Conservation (phyloP, 2,113 vertebrate genomes). For the Dicentrarchus labrax region DNA sequence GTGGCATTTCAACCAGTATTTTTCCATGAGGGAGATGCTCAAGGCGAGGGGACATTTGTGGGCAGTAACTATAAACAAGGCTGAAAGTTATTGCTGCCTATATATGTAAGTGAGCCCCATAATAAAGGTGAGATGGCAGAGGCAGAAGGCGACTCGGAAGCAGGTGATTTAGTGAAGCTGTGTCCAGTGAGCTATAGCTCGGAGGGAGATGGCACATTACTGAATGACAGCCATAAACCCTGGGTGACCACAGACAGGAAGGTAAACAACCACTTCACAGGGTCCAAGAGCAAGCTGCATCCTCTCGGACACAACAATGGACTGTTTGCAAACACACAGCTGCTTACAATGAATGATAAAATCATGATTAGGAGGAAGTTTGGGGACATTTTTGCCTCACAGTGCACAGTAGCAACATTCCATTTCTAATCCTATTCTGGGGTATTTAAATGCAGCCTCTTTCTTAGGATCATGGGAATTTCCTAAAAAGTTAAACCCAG, state of each 20-base stretch:
- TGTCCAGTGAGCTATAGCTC: constrained; percentile 46
- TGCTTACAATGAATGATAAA: constrained; percentile 46
- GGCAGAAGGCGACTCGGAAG: constrained; percentile 54
- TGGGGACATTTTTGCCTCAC: constrained; percentile 7
- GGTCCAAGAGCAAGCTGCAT: constrained; percentile 60
- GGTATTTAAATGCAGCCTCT: constrained; percentile 15
- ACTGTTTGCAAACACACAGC: constrained; percentile 44
- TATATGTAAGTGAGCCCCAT: constrained; percentile 41
- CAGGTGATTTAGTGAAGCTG: constrained; percentile 47
- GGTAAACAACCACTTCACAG: constrained; percentile 72
- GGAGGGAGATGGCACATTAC: constrained; percentile 66
- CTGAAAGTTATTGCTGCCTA: constrained; percentile 47
- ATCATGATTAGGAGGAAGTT: constrained; percentile 54
- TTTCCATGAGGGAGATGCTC: constrained; percentile 65
- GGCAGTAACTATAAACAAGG: constrained; percentile 43
- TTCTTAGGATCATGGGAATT: constrained; percentile 42
- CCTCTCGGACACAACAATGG: constrained; percentile 67
- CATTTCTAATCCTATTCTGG: constrained; percentile 29
- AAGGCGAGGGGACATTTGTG: background rate
- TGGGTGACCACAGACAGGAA: constrained; percentile 79
- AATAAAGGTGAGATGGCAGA: constrained; percentile 58
- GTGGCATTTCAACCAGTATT: constrained; percentile 41
- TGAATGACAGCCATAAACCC: constrained; percentile 79
- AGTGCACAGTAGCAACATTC: constrained; percentile 20
- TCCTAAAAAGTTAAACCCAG: constrained; percentile 9